phyloP scores from a whole-genome alignment of 2,113 vertebrate species.

The Nannospalax galili region DNA sequence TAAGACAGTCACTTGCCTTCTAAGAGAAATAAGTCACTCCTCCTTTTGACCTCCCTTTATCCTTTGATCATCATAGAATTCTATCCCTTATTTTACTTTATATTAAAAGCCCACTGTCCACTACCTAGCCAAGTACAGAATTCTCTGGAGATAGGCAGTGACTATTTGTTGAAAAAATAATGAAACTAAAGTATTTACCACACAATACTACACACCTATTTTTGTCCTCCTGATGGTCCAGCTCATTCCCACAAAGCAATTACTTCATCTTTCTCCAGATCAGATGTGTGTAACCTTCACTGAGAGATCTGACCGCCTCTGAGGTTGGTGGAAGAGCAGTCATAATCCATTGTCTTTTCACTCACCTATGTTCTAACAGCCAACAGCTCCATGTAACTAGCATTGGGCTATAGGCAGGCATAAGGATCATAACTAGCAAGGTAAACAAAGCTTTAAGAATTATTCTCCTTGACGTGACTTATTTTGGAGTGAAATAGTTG shows the following conservation, averaged over 20 bases:
- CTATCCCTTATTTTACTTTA: neutral
- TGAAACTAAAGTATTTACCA: neutral
- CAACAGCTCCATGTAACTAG: neutral
- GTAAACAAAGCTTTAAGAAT: neutral
- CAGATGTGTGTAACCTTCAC: neutral
- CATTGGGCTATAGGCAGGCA: neutral
- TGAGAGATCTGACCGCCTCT: neutral
- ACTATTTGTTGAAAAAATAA: neutral
- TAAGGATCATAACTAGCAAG: neutral
- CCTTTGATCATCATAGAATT: neutral
- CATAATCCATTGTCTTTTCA: neutral
- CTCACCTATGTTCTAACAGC: neutral
- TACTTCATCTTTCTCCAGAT: neutral
- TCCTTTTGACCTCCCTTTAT: neutral
- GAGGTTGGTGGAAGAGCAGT: neutral
- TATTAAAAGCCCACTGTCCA: neutral
- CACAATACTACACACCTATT: neutral
- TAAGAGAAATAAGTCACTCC: neutral
- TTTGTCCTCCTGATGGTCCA: neutral
- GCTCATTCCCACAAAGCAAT: neutral
- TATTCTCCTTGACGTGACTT: neutral
- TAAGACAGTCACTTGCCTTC: neutral
- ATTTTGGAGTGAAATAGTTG: conserved; percentile 51
- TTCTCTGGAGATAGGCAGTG: neutral
- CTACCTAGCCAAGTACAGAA: neutral